A percentile compares a stretch with the other conserved stretches of the same genome.
Conservation (phyloP, 2,888 invertebrate genomes). For the Hirtodrosophila duncani region DNA sequence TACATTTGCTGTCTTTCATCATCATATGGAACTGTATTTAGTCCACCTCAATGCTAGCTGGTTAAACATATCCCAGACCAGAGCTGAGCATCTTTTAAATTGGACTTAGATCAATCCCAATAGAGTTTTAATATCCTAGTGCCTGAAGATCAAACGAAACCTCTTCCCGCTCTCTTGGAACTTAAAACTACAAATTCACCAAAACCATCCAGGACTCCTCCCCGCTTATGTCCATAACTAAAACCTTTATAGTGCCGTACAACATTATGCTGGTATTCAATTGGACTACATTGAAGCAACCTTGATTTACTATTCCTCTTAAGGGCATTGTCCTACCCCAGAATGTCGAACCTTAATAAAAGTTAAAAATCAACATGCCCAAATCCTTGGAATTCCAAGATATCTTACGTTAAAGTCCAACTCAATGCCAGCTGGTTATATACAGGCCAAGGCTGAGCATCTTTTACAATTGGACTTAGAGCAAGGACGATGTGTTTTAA, state of each 20-base stretch:
- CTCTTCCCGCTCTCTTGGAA: constrained; percentile 21
- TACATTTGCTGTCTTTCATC: constrained; percentile 12
- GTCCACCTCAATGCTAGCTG: constrained; percentile 36
- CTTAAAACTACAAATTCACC: constrained; percentile 1
- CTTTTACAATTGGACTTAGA: constrained; percentile 27
- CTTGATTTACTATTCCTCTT: constrained; percentile 68
- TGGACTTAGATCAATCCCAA: constrained; percentile 14
- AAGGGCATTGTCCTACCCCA: constrained; percentile 64
- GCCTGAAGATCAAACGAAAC: constrained; percentile 21
- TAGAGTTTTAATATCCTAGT: constrained; percentile 44
- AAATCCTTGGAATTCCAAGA: too few species aligned
- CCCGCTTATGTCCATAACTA: constrained; percentile 4
- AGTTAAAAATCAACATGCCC: constrained; percentile 25
- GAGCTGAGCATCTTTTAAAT: constrained; percentile 9
- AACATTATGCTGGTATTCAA: constrained; percentile 70
- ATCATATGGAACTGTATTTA: not conserved
- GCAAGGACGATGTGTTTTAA: constrained; percentile 29
- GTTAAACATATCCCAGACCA: constrained; percentile 3
- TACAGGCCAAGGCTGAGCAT: constrained; percentile 24
- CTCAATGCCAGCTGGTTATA: constrained; percentile 33
- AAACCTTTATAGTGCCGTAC: constrained; percentile 16
- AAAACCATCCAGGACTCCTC: not conserved
- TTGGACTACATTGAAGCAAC: constrained; percentile 53
- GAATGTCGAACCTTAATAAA: constrained; percentile 67
- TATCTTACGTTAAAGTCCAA: too few species aligned